Percentiles rank a stretch among this genome's conserved stretches.
phyloP scores from a whole-genome alignment of 2,888 invertebrate species.

The Philopedon plagiatum region DNA sequence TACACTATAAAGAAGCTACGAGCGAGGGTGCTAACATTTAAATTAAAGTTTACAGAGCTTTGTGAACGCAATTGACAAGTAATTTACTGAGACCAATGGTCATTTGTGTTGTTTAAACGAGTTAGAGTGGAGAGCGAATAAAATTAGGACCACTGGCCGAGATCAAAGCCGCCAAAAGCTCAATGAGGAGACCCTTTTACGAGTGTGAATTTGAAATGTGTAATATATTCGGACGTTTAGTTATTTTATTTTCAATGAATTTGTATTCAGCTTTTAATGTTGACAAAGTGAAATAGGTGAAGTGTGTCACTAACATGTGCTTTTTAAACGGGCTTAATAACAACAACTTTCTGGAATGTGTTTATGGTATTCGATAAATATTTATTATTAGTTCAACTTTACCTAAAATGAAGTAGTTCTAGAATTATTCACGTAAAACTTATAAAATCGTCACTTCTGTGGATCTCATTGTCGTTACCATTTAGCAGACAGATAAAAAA shows the following conservation, averaged over 20 bases:
- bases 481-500: no score
- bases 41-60: constrained; percentile 64
- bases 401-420: no score
- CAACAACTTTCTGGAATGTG: no score
- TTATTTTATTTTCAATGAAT: constrained; percentile 38
- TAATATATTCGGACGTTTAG: constrained; percentile 46
- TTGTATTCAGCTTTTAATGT: constrained; percentile 39
- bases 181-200: constrained; percentile 32
- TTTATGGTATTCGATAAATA: no score
- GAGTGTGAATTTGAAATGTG: constrained; percentile 51
- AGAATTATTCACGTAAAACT: no score
- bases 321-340: constrained; percentile 11
- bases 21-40: constrained; percentile 61
- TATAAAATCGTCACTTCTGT: no score
- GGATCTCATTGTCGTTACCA: no score
- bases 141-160: constrained; percentile 65
- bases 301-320: constrained; percentile 42
- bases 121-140: constrained; percentile 64
- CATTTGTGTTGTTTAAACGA: constrained; percentile 66
- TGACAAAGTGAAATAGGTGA: constrained; percentile 24
- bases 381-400: no score
- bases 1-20: constrained; percentile 57
- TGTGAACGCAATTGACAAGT: constrained; percentile 66
- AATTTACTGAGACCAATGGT: constrained; percentile 66
- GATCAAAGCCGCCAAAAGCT: constrained; percentile 60